Percentiles rank a stretch among this genome's conserved stretches.
phyloP scores from a whole-genome alignment of 1,140 invertebrate species.

The Drosophila arawakana region DNA sequence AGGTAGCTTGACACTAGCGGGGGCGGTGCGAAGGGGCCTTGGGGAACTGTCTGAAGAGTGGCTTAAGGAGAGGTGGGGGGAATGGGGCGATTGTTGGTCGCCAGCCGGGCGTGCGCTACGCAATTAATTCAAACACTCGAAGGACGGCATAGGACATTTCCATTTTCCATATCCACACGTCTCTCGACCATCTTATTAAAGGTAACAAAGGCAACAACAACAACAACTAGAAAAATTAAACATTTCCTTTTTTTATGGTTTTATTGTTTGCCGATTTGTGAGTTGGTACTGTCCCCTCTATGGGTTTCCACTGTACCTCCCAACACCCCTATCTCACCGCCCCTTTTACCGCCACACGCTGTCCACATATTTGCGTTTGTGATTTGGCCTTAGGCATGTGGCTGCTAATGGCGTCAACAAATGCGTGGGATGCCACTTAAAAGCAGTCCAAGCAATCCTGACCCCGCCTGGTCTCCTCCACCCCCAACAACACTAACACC shows the following conservation, averaged over 20 bases:
- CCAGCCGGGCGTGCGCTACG: conserved; percentile 78
- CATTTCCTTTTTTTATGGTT: conserved; percentile 20
- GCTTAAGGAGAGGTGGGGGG: background rate
- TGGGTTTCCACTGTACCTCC: background rate
- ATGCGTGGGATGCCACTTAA: conserved; percentile 57
- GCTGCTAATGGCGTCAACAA: conserved; percentile 75
- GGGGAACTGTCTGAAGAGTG: background rate
- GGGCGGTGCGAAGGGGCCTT: background rate
- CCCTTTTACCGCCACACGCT: no score
- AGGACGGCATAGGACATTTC: conserved; percentile 68
- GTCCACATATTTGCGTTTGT: conserved; percentile 67
- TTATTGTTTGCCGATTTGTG: conserved; percentile 42
- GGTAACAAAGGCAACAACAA: conserved; percentile 20
- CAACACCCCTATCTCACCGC: background rate
- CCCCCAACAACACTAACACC: background rate
- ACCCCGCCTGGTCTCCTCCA: background rate
- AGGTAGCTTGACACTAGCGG: conserved; percentile 24
- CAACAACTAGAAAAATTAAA: background rate
- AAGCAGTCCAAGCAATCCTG: conserved; percentile 14
- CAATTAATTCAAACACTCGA: conserved; percentile 82
- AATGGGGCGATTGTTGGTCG: conserved; percentile 42
- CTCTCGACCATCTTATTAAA: conserved; percentile 40
- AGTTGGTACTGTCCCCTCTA: background rate
- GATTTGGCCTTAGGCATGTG: conserved; percentile 65
- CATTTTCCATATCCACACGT: conserved; percentile 34